phyloP scores from a whole-genome alignment of 2,888 invertebrate genomes.

The Alloscopus bannaensis region DNA sequence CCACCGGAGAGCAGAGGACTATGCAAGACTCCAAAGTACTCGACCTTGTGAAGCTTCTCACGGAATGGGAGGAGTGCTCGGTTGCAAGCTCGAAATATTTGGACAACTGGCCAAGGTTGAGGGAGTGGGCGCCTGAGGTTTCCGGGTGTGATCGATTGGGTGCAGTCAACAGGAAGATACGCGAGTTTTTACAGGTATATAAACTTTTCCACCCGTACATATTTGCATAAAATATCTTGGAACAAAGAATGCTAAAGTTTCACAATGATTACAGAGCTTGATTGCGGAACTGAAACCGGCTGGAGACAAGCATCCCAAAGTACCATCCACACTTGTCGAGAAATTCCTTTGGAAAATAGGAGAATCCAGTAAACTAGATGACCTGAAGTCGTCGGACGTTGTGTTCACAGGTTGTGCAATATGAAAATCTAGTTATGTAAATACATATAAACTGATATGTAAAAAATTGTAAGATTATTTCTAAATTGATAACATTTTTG shows the following conservation, averaged over 20 bases:
- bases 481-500: background rate
- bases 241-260: too few species aligned
- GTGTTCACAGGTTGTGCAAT: background rate
- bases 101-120: conserved; percentile 31
- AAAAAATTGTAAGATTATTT: too few species aligned
- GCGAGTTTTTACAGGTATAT: background rate
- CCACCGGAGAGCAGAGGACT: conserved; percentile 15
- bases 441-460: background rate
- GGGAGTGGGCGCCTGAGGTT: background rate
- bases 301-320: background rate
- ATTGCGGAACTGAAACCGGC: conserved; percentile 23
- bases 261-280: background rate
- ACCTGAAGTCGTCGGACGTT: background rate
- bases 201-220: too few species aligned
- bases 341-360: conserved; percentile 39
- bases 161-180: conserved; percentile 9
- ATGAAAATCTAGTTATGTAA: background rate
- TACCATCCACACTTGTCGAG: conserved; percentile 25
- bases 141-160: conserved; percentile 11
- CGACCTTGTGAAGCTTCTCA: conserved; percentile 15
- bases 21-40: conserved; percentile 16
- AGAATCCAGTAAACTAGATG: background rate
- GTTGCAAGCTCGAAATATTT: conserved; percentile 21
- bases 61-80: conserved; percentile 17
- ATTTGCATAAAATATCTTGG: too few species aligned